Conservation (phyloP, 1,140 invertebrate genomes). For the Cryptotermes secundus region DNA sequence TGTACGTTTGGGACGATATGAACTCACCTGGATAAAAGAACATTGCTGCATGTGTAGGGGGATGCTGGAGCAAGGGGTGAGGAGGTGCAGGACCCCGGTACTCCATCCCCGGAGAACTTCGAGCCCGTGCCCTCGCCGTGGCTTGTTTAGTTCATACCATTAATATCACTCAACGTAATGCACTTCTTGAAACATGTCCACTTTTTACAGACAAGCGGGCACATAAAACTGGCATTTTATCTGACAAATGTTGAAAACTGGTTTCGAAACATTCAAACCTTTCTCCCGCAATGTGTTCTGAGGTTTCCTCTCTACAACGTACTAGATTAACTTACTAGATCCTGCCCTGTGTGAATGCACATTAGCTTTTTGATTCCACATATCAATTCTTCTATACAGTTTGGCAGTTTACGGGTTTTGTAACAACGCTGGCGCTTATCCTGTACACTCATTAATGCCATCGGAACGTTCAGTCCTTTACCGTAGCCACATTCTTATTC, state of each 20-base stretch:
- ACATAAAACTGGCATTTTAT: not conserved
- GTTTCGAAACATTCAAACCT: not conserved
- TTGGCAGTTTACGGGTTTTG: not conserved
- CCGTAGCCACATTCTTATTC: too few species aligned
- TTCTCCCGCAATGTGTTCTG: not conserved
- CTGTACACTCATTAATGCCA: not conserved
- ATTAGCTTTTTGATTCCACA: not conserved
- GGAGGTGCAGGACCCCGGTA: constrained; percentile 34
- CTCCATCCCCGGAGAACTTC: constrained; percentile 30
- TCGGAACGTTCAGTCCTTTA: not conserved
- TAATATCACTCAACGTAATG: constrained; percentile 12
- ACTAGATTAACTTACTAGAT: not conserved
- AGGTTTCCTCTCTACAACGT: too few species aligned
- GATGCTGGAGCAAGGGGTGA: constrained; percentile 34
- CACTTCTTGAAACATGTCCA: not conserved
- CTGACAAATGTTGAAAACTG: not conserved
- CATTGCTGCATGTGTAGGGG: constrained; percentile 28
- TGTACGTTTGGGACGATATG: not conserved
- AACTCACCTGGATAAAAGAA: constrained; percentile 32
- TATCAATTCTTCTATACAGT: not conserved
- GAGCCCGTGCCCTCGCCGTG: constrained; percentile 32
- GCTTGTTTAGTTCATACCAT: constrained; percentile 20
- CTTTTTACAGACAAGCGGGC: not conserved
- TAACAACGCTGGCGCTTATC: not conserved
- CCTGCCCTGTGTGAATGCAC: not conserved